Conservation (phyloP, 2,797 vertebrate species). For the Sebastes glaucus region DNA sequence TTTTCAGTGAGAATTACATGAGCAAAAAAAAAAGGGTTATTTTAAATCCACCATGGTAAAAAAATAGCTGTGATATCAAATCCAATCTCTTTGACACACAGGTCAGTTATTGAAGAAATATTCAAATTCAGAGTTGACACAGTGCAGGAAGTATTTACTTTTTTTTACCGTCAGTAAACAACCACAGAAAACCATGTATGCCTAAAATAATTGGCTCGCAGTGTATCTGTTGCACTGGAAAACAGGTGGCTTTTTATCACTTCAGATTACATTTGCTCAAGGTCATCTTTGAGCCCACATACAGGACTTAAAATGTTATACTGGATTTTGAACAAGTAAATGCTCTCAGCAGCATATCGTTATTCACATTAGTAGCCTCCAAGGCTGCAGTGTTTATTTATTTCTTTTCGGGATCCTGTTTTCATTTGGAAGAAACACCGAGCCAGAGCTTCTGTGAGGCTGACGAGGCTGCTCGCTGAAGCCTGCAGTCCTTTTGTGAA, state of each 20-base stretch:
- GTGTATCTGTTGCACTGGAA: slow-evolving; percentile 45
- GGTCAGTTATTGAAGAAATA: slow-evolving; percentile 52
- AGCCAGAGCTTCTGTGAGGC: slow-evolving; percentile 65
- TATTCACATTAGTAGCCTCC: slow-evolving; percentile 62
- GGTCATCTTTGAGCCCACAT: slow-evolving; percentile 58
- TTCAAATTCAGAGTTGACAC: slow-evolving; percentile 37
- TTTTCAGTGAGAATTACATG: slow-evolving; percentile 56
- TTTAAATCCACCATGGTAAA: slow-evolving; percentile 39
- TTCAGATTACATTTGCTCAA: slow-evolving; percentile 60
- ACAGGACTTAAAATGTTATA: slow-evolving; percentile 57
- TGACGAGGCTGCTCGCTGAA: slow-evolving; percentile 77
- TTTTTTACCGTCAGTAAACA: slow-evolving; percentile 48
- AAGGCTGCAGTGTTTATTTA: slow-evolving; percentile 49
- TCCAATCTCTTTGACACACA: slow-evolving; percentile 46
- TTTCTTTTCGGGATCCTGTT: slow-evolving; percentile 25
- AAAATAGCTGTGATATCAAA: slow-evolving; percentile 58
- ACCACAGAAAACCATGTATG: slow-evolving; percentile 24
- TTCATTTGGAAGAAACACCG: slow-evolving; percentile 50
- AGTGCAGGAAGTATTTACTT: slow-evolving; percentile 3
- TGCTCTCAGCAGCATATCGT: slow-evolving; percentile 53
- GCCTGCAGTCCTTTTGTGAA: slow-evolving; percentile 79
- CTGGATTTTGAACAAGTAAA: slow-evolving; percentile 59
- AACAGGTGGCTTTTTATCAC: slow-evolving; percentile 69
- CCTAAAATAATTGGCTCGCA: slow-evolving; percentile 51
- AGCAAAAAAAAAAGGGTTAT: slow-evolving; percentile 42